These are phyloP conservation scores for Paramuricea clavata DNA, from an alignment of 92 coral and sea anemone genomes.

Conservation along the genomic window DNA sequence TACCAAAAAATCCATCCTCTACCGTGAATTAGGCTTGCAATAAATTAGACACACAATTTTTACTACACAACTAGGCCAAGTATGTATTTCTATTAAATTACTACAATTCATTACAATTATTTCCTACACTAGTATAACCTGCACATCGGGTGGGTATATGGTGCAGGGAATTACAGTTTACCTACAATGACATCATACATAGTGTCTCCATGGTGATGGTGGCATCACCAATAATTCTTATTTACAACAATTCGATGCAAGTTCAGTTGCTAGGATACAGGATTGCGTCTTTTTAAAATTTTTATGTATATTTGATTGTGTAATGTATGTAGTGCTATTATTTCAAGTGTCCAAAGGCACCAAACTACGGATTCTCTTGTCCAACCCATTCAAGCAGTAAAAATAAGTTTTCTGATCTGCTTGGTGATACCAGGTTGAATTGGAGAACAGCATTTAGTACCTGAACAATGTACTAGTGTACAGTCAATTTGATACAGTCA, in stretches of 20 bases:
- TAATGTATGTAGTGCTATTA: too few species aligned
- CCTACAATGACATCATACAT: background rate
- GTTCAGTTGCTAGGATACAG: background rate
- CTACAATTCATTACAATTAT: constrained; percentile 15
- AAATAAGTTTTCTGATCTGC: too few species aligned
- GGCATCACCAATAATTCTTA: background rate
- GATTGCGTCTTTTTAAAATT: background rate
- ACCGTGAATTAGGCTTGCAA: too few species aligned
- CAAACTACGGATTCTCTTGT: too few species aligned
- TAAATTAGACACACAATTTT: background rate
- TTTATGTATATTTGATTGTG: background rate
- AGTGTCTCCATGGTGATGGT: background rate
- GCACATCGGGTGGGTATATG: background rate
- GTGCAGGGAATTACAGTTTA: background rate
- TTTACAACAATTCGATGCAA: background rate
- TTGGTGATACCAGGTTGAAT: background rate
- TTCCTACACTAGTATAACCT: constrained; percentile 11
- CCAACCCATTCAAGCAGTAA: too few species aligned
- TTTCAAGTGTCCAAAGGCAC: too few species aligned
- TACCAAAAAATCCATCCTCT: too few species aligned
- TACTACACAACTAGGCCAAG: constrained; percentile 42
- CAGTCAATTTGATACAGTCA: background rate
- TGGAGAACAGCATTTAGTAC: background rate
- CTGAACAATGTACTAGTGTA: background rate
- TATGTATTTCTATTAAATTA: constrained; percentile 22